Percentiles rank a stretch among this genome's conserved stretches.
Evolutionary conservation across 2,113 vertebrate species (phyloP).

Genomic region (Laticauda laticaudata): DNA sequence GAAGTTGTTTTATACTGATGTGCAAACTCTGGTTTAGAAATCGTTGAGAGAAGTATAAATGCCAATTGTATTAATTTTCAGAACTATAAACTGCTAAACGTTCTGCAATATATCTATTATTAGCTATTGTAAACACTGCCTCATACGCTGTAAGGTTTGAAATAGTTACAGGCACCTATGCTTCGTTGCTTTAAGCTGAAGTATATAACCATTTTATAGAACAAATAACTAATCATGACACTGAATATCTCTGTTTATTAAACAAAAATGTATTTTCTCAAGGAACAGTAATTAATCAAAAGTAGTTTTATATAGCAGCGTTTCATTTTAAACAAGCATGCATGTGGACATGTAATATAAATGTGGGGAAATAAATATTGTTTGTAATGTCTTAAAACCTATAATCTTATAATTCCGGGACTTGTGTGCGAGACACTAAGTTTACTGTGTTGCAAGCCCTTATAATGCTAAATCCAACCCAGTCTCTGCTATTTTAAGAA

Average conservation of each 20-base stretch:
- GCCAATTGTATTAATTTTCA: not conserved
- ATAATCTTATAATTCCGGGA: not conserved
- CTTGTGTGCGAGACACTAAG: not conserved
- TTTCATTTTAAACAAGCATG: not conserved
- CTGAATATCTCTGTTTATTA: not conserved
- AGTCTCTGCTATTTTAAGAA: not conserved
- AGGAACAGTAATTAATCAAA: not conserved
- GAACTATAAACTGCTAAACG: not conserved
- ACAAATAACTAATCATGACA: too few species aligned
- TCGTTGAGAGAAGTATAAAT: not conserved
- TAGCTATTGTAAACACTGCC: not conserved
- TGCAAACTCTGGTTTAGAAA: not conserved
- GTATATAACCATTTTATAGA: not conserved
- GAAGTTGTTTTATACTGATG: not conserved
- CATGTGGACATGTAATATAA: not conserved
- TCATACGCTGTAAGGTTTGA: not conserved
- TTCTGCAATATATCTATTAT: not conserved
- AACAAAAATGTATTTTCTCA: not conserved
- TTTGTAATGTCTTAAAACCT: not conserved
- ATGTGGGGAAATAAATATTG: not conserved
- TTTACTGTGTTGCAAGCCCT: not conserved
- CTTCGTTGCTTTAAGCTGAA: not conserved
- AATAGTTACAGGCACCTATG: not conserved
- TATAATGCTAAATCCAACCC: not conserved
- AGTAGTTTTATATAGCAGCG: not conserved